Evolutionary conservation across 1,140 invertebrate species (phyloP).

Genomic region (Drosophila bipectinata): DNA sequence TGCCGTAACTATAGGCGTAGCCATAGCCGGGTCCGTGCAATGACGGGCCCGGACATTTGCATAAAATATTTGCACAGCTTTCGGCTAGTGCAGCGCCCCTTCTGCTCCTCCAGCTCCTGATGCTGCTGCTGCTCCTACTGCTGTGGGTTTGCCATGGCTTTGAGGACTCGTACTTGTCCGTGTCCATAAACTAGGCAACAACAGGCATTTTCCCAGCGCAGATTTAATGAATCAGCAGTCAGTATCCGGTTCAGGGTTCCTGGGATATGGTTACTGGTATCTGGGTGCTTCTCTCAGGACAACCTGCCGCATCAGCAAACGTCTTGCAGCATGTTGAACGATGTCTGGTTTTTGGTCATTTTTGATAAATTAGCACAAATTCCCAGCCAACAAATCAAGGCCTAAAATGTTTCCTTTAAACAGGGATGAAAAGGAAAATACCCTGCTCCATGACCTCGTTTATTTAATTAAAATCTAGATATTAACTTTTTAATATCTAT

Average conservation of each 20-base stretch:
- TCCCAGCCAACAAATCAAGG: conserved; percentile 40
- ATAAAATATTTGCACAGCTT: conserved; percentile 83
- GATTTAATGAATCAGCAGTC: conserved; percentile 78
- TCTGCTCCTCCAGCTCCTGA: conserved; percentile 26
- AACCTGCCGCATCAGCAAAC: conserved; percentile 79
- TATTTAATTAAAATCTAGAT: neutral
- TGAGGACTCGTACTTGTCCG: conserved; percentile 48
- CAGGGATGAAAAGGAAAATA: conserved; percentile 4
- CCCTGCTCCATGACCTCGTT: neutral
- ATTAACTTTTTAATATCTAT: neutral
- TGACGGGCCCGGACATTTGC: conserved; percentile 79
- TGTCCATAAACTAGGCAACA: conserved; percentile 81
- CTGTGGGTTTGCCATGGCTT: conserved; percentile 58
- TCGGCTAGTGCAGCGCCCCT: conserved; percentile 72
- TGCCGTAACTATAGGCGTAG: conserved; percentile 37
- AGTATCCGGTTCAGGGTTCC: neutral
- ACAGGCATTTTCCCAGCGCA: conserved; percentile 59
- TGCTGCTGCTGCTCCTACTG: conserved; percentile 16
- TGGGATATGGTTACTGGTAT: conserved; percentile 10
- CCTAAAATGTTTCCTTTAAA: conserved; percentile 15
- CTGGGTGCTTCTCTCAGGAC: conserved; percentile 31
- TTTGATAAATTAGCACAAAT: conserved; percentile 77
- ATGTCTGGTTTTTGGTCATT: conserved; percentile 59
- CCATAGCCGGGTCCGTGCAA: conserved; percentile 55
- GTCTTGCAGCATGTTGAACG: conserved; percentile 64